Evolutionary conservation across 2,113 vertebrate genomes (phyloP), one percentile per base, ranked within the genome.

Genomic region (Percopsis transmontana): DNA sequence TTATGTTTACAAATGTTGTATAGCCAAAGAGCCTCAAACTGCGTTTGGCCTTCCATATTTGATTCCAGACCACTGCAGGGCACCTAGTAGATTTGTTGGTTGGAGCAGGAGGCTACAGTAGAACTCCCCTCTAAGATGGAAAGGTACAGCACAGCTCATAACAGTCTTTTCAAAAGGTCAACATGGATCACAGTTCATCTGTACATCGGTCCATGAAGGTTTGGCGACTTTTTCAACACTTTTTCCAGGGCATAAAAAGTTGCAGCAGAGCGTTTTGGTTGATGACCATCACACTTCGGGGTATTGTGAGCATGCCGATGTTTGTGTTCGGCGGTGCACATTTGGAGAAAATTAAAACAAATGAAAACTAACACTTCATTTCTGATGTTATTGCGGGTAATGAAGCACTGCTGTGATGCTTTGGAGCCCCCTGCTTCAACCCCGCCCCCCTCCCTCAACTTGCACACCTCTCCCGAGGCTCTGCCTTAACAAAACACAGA

Each of bases 271-370:
- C 21, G 48, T 55, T 69, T 68, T 13, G 66, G 52, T 68, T 89
- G 81, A 89, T 81, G 80, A 68, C 89, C 76, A 80, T 88, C 84
- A 85, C 90, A 91, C 90, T 86, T 90, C 54, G 8, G 71, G 69
- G 74, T 81, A 72, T 87, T 89, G 85, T 86, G 74, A 67, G 74
- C 61, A 8, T 0, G 39, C 69, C 61, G 21, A 13, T 58, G 58
- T 80, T 85, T 77, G 79, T 72, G 42, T 47, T 60, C 75, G 1
- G 61, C 65, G 33, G 2, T 66, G 50, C 81, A 85, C 83, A 89
- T 89, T 91, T 88, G 85, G 83, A 87, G 87, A 87, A 87, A 86
- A 89, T 90, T 89, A 82, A 90, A 89, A 87, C 66, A 85, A 91
- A 84, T 83, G 82, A 89, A 90, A 88, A 83, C 72, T 79, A 90